Base-by-base conservation (phyloP, 2,797 vertebrate species). In the Eulemur mongoz region DNA sequence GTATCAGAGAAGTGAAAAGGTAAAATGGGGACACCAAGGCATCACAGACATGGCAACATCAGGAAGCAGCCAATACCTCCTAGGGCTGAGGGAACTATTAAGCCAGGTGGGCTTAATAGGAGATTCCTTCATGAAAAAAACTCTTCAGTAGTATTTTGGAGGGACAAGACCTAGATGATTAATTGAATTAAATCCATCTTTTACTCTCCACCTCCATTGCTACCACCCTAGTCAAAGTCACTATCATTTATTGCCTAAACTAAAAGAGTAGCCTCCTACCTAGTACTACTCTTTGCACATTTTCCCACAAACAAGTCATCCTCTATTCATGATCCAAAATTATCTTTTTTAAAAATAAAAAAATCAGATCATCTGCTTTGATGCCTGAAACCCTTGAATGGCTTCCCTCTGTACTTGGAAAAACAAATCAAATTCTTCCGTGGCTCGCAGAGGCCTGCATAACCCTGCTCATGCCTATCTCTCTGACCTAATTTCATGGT, bases 341-440 rank as follows among this genome's bases (percentile, higher is more conserved):
- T 50, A 61, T 30, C 30, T 17, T 81, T 82, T 72, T 52, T 38
- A 40, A 61, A 92, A 59, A 59, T 59, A 85, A 78, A 57, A 57
- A 65, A 63, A 92, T 85, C 8, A 92, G n/a, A 88, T 89, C 14
- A 78, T 90, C 18, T 65, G 8, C 30, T 92, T 88, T 94, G 27
- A 9, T 79, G 23, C 40, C 92, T 69, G 8, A 93, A 90, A 73
- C 5, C 92, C 61, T 81, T 95, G 50, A 75, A 76, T 57, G 75
- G 1, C 48, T 76, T 94, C 27, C 6, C 4, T 89, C 23, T 85
- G 20, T n/a, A 27, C 32, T 81, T 73, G n/a, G 40, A 20, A 67
- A 20, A 90, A 87, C 54, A 95, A 59, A 52, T n/a, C 43, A 95
- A 95, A 94, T 20, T 78, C 25, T 61, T n/a, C 38, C 25, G n/a